A percentile compares a stretch with the other conserved stretches of the same genome.
Evolutionary conservation across 2,797 vertebrate species (phyloP).

Genomic region (Malurus leucopterus): DNA sequence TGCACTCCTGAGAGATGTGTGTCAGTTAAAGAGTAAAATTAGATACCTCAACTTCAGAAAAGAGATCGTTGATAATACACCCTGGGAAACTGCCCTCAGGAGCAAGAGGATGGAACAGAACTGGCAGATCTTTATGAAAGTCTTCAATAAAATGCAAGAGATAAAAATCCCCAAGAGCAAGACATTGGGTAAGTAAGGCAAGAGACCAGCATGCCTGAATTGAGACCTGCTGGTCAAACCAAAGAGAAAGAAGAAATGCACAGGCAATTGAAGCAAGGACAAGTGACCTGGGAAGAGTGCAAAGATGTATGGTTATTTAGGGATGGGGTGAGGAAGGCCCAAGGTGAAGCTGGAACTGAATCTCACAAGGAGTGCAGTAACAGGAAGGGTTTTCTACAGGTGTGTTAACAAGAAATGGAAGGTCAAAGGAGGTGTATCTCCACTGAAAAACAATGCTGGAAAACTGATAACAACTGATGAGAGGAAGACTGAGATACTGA

Average conservation of each 20-base stretch:
- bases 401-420: not conserved
- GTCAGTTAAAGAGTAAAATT: not conserved
- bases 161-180: not conserved
- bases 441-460: not conserved
- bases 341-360: not conserved
- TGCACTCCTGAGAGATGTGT: not conserved
- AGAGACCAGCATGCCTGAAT: not conserved
- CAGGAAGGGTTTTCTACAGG: not conserved
- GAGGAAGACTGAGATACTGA: not conserved
- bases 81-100: not conserved
- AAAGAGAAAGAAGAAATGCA: not conserved
- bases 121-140: not conserved
- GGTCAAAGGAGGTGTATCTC: not conserved
- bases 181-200: not conserved
- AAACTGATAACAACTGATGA: not conserved
- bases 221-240: not conserved
- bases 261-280: not conserved
- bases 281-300: not conserved
- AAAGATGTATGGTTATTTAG: not conserved
- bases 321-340: too few relatives aligned
- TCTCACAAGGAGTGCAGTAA: not conserved
- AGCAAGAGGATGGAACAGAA: not conserved
- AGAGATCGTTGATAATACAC: fast-evolving
- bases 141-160: not conserved
- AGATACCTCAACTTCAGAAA: not conserved